Base-by-base conservation (phyloP, 2,113 vertebrate species). In the Campylomormyrus numenius region DNA sequence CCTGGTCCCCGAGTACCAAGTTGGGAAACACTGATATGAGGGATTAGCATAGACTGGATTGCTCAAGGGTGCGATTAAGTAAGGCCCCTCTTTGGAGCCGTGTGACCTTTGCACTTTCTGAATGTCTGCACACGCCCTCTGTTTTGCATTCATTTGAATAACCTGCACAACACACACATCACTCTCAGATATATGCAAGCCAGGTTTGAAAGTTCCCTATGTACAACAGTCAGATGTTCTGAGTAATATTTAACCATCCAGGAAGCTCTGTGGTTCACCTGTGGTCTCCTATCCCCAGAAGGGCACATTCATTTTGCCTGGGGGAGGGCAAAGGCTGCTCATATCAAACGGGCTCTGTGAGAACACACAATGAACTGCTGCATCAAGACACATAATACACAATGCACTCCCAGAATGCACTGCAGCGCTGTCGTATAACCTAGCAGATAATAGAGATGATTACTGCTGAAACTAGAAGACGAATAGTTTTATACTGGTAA, bases 111-210 rank as follows among this genome's bases (percentile, higher is more conserved):
- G n/a, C n/a, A 10, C 42, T n/a, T 6, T 5, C 45, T 6, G 5
- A 83, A 83, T 2, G 35, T 17, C 77, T 0, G 19, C 3, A 48
- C 83, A 85, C 83, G 3, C 21, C 83, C 83, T 24, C 3, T 1
- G 0, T 52, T 87, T 52, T 87, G 83, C 83, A 87, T 87, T 87
- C 85, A 87, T 87, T 27, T 87, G 27, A 27, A 87, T 66, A 88
- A 58, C 31, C 88, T 17, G 27, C 19, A 53, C 13, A 87, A 89
- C 31, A 27, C 27, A 49, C n/a, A 89, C 13, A 21, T 24, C 27
- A 83, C 77, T 17, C 42, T 2, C 80, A 84, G 39, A 84, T n/a
- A 84, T 19, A 45, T 15, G 58, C 45, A 31, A n/a, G 24, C 74
- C 31, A 35, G 35, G 74, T 39, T 8, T 39, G 4, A 19, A 19